These are phyloP conservation scores for Triplophysa siluroides DNA, from an alignment of 2,113 vertebrate species.

Conservation along the genomic window DNA sequence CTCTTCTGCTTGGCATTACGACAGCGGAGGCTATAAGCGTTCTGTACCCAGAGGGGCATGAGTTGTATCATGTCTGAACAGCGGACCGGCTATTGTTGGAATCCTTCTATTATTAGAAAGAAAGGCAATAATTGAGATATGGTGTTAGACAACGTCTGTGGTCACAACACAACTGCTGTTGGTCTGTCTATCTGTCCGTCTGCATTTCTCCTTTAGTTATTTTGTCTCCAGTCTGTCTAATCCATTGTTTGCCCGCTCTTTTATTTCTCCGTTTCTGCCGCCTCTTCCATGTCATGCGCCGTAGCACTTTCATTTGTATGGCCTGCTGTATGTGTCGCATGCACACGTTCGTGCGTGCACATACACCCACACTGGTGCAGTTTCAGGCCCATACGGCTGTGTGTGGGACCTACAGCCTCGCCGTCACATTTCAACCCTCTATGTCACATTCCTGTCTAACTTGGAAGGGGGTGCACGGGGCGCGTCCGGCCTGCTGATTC, in stretches of 20 bases:
- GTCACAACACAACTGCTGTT: slow-evolving; percentile 32
- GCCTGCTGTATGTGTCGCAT: slow-evolving; percentile 8
- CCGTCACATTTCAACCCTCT: slow-evolving; percentile 76
- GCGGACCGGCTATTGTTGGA: slow-evolving; percentile 69
- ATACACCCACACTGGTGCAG: slow-evolving; percentile 11
- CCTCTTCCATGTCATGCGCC: slow-evolving; percentile 16
- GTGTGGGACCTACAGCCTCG: slow-evolving; percentile 68
- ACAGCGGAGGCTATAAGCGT: neutral
- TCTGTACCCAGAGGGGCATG: slow-evolving; percentile 54
- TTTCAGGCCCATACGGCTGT: slow-evolving; percentile 20
- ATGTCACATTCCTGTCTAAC: slow-evolving; percentile 73
- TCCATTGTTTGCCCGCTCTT: neutral
- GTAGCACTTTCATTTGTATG: slow-evolving; percentile 8
- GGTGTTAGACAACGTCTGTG: slow-evolving; percentile 66
- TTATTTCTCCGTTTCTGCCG: slow-evolving; percentile 13
- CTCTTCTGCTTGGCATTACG: slow-evolving; percentile 22
- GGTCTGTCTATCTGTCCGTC: slow-evolving; percentile 26
- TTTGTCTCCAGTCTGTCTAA: neutral
- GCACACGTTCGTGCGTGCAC: neutral
- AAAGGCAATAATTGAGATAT: slow-evolving; percentile 70
- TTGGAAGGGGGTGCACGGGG: slow-evolving; percentile 44
- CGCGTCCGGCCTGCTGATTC: slow-evolving; percentile 60
- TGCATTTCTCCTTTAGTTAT: slow-evolving; percentile 2
- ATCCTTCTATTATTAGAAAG: slow-evolving; percentile 72
- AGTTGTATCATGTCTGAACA: slow-evolving; percentile 65